These are phyloP conservation scores for Denticeps clupeoides DNA, from an alignment of 2,797 vertebrate species.

Conservation along the genomic window DNA sequence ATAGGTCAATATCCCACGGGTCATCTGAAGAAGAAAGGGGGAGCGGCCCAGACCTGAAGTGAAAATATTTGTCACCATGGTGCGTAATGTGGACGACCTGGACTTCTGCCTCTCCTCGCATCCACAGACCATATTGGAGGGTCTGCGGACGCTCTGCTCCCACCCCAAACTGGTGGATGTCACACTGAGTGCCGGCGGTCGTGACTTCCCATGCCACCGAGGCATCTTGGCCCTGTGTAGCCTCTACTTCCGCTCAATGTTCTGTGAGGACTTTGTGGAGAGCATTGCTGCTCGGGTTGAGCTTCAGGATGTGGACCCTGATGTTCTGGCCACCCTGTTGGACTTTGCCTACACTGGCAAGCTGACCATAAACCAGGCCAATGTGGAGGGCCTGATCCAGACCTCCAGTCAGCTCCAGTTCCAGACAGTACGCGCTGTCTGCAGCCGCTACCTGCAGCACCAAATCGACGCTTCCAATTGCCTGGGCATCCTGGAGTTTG, in stretches of 20 bases:
- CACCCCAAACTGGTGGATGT: conserved; percentile 82
- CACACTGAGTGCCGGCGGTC: conserved; percentile 64
- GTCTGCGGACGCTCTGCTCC: conserved; percentile 69
- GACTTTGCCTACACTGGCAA: conserved; percentile 91
- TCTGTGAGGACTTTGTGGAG: conserved; percentile 84
- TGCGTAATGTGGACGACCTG: conserved; percentile 85
- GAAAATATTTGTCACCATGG: conserved; percentile 55
- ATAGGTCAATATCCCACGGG: conserved; percentile 15
- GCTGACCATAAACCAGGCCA: conserved; percentile 85
- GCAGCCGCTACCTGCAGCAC: conserved; percentile 88
- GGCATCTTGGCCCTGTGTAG: conserved; percentile 86
- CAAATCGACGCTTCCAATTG: conserved; percentile 91
- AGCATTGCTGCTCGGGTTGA: conserved; percentile 82
- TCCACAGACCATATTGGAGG: conserved; percentile 78
- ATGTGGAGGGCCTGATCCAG: conserved; percentile 78
- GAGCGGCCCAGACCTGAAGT: background rate
- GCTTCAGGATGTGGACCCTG: conserved; percentile 72
- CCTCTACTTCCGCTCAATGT: conserved; percentile 88
- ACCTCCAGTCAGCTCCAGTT: conserved; percentile 84
- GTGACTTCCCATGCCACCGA: conserved; percentile 84
- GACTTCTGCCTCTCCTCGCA: conserved; percentile 87
- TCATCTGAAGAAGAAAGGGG: conserved; percentile 7
- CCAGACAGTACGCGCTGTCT: conserved; percentile 76
- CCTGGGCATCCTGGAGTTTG: conserved; percentile 90
- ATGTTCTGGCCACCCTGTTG: conserved; percentile 61